These are phyloP conservation scores for Trachurus trachurus DNA, from an alignment of 2,797 vertebrate genomes.

Conservation along the genomic window DNA sequence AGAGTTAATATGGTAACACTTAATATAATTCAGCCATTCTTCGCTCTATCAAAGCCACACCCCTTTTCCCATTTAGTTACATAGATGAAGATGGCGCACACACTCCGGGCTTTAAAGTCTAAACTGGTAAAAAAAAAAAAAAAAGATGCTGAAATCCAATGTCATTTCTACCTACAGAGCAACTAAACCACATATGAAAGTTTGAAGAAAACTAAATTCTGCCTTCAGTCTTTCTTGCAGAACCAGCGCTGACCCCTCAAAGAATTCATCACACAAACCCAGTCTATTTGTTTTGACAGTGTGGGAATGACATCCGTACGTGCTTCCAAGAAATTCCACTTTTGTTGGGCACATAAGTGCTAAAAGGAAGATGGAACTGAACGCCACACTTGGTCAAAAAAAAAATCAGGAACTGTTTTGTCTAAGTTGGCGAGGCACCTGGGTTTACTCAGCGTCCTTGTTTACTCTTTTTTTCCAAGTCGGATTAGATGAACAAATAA, in stretches of 20 bases:
- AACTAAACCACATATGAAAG: too few relatives aligned
- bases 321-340: constrained; percentile 19
- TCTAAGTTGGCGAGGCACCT: constrained; percentile 6
- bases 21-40: too few relatives aligned
- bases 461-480: constrained; percentile 30
- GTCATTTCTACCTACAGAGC: too few relatives aligned
- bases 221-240: background rate
- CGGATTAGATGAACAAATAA: constrained; percentile 30
- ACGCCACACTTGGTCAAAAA: background rate
- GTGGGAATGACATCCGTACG: constrained; percentile 9
- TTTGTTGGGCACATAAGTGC: background rate
- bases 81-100: too few relatives aligned
- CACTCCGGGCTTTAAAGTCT: too few relatives aligned
- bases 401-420: constrained; percentile 6
- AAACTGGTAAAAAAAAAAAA: too few relatives aligned
- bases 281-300: constrained; percentile 37
- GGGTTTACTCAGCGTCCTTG: background rate
- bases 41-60: too few relatives aligned
- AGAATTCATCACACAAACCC: constrained; percentile 12
- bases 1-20: too few relatives aligned
- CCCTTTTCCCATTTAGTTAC: too few relatives aligned
- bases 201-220: too few relatives aligned
- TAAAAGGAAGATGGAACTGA: constrained; percentile 1
- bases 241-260: background rate
- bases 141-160: too few relatives aligned